A percentile compares a stretch with the other conserved stretches of the same genome.
These are phyloP conservation scores for Caenorhabditis macrosperma DNA, from an alignment of 2,888 invertebrate species.

Conservation along the genomic window DNA sequence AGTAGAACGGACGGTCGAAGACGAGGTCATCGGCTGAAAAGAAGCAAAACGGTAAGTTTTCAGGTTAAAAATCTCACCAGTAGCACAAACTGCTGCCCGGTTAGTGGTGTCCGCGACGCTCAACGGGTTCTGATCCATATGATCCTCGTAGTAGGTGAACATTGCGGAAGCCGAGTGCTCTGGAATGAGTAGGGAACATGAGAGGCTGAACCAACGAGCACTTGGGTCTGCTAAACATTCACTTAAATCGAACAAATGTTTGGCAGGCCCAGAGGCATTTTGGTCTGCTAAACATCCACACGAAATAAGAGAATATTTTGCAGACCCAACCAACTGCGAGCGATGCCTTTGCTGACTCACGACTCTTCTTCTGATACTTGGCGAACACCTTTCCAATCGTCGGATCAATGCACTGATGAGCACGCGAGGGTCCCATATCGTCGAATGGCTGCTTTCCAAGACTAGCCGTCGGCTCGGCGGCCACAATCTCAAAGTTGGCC, in stretches of 20 bases:
- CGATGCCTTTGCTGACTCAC: background rate
- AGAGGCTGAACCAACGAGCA: background rate
- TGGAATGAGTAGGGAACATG: background rate
- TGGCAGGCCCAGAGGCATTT: background rate
- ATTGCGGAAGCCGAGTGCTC: background rate
- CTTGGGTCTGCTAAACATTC: too few relatives aligned
- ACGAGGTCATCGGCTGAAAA: background rate
- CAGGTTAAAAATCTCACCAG: background rate
- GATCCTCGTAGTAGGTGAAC: conserved; percentile 42
- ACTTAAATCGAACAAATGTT: too few relatives aligned
- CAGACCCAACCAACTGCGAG: background rate
- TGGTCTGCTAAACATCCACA: background rate
- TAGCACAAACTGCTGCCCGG: background rate
- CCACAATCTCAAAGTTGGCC: conserved; percentile 26
- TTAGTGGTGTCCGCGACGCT: background rate
- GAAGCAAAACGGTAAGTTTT: background rate
- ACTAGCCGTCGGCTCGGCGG: background rate
- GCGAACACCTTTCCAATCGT: background rate
- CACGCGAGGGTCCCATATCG: conserved; percentile 4
- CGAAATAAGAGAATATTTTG: background rate
- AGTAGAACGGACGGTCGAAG: conserved; percentile 18
- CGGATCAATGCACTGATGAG: conserved; percentile 31
- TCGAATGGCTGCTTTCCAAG: background rate
- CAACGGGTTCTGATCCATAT: background rate
- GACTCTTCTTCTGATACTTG: conserved; percentile 3